Percentiles rank a stretch among this genome's conserved stretches.
These are phyloP conservation scores for Nothobranchius kuhntae DNA, from an alignment of 2,113 vertebrate species.

Conservation along the genomic window DNA sequence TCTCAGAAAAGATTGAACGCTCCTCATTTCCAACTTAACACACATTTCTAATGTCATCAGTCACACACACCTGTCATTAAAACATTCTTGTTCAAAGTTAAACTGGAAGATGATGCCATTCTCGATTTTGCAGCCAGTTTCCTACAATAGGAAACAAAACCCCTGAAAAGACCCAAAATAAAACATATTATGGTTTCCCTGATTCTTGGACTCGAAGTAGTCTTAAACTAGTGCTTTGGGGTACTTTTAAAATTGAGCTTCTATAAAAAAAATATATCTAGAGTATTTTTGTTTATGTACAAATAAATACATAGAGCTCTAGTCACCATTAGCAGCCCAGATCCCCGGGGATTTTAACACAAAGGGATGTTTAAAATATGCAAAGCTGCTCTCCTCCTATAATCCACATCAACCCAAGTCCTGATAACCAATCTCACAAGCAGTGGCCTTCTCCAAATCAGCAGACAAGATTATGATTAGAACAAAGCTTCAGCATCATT, in stretches of 20 bases:
- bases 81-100: too few species aligned
- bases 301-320: constrained; percentile 56
- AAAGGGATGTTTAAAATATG: not conserved
- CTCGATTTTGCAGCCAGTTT: too few species aligned
- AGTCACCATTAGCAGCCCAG: not conserved
- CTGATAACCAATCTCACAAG: too few species aligned
- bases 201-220: not conserved
- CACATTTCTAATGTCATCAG: too few species aligned
- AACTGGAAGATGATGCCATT: too few species aligned
- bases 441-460: too few species aligned
- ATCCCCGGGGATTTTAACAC: not conserved
- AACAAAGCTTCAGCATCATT: not conserved
- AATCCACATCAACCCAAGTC: not conserved
- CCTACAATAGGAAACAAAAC: too few species aligned
- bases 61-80: too few species aligned
- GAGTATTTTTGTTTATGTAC: not conserved
- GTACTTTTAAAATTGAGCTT: not conserved
- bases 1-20: too few species aligned
- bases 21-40: too few species aligned
- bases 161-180: too few species aligned
- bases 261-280: constrained; percentile 8
- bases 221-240: too few species aligned
- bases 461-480: not conserved
- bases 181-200: not conserved
- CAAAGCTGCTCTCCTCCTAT: not conserved